Conservation (phyloP, 2,113 vertebrate genomes). For the Nestor notabilis region DNA sequence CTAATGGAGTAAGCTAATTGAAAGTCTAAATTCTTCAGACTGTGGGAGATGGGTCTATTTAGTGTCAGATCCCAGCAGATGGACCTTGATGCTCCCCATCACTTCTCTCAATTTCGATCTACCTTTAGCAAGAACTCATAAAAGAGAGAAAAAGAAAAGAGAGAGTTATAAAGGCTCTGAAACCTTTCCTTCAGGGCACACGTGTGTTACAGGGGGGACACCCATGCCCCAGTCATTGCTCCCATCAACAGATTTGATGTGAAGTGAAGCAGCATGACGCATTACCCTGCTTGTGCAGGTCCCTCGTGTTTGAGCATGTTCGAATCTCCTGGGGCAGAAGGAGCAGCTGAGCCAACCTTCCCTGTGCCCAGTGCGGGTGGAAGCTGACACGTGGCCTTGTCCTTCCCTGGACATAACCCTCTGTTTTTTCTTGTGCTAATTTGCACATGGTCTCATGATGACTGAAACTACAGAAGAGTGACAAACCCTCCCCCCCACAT, state of each 20-base stretch:
- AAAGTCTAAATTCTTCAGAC: neutral
- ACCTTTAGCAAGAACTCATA: neutral
- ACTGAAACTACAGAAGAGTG: neutral
- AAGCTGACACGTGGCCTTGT: neutral
- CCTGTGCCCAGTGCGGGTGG: rapidly evolving
- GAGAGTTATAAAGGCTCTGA: neutral
- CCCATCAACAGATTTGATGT: neutral
- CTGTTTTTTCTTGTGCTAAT: neutral
- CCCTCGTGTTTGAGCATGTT: rapidly evolving
- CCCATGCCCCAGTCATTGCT: neutral
- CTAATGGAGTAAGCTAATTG: neutral
- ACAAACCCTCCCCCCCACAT: too few relatives aligned
- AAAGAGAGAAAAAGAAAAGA: neutral
- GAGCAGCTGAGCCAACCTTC: neutral
- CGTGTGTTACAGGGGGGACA: neutral
- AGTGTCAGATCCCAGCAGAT: rapidly evolving
- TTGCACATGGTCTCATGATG: neutral
- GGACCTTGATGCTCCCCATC: neutral
- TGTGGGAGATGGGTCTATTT: neutral
- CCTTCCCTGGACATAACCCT: neutral
- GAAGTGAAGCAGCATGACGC: neutral
- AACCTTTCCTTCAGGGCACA: neutral
- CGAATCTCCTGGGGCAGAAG: neutral
- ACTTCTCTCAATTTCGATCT: neutral
- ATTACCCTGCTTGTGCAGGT: neutral